These are phyloP conservation scores for Arctia plantaginis DNA, from an alignment of 2,888 invertebrate genomes.

Conservation along the genomic window DNA sequence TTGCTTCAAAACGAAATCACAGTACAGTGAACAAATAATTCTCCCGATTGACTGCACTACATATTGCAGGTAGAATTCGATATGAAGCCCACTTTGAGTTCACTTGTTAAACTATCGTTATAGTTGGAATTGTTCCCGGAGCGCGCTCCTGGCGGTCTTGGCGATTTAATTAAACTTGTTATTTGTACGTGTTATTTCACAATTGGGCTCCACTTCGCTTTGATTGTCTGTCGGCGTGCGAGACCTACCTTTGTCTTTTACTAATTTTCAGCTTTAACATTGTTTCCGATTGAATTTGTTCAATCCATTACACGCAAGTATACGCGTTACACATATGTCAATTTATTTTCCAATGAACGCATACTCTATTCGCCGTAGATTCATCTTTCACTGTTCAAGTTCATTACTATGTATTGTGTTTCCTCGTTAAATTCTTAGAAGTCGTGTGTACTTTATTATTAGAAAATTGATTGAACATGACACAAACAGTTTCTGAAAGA, in stretches of 20 bases:
- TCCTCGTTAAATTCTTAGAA: constrained; percentile 61
- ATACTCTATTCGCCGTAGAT: constrained; percentile 46
- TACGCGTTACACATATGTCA: constrained; percentile 28
- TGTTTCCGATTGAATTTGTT: constrained; percentile 56
- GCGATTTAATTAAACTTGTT: constrained; percentile 86
- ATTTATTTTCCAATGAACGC: constrained; percentile 46
- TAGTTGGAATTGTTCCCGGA: constrained; percentile 76
- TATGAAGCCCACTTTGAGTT: constrained; percentile 79
- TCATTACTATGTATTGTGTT: constrained; percentile 64
- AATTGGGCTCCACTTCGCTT: constrained; percentile 77
- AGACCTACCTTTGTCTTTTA: constrained; percentile 66
- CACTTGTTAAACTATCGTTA: constrained; percentile 83
- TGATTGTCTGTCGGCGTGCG: constrained; percentile 75
- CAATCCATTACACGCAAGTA: constrained; percentile 39
- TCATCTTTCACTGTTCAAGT: constrained; percentile 59
- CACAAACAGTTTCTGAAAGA: constrained; percentile 9
- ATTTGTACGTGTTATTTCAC: constrained; percentile 85
- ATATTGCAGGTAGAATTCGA: constrained; percentile 70
- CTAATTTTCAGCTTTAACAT: constrained; percentile 51
- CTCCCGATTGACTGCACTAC: constrained; percentile 67
- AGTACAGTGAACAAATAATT: constrained; percentile 62
- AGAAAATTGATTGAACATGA: constrained; percentile 47
- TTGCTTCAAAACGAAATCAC: constrained; percentile 43
- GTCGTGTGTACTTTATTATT: constrained; percentile 55
- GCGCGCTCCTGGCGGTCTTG: constrained; percentile 68